phyloP scores from a whole-genome alignment of 2,888 invertebrate species.

The Hydropsyche betteni region DNA sequence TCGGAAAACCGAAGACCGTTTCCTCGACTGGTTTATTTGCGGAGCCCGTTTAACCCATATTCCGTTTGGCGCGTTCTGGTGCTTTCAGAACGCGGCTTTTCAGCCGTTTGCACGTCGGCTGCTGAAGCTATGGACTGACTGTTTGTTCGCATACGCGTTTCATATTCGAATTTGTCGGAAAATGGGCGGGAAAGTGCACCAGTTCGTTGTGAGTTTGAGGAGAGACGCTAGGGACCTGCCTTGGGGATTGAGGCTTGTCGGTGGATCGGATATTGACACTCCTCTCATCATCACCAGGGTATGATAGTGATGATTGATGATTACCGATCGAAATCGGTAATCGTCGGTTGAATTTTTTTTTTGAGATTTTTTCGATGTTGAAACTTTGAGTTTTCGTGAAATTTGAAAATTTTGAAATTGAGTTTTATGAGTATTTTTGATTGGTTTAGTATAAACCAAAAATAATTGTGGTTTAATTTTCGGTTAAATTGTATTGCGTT shows the following conservation, averaged over 20 bases:
- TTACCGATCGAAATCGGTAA: too few species aligned
- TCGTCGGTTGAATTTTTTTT: too few species aligned
- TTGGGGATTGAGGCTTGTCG: slow-evolving; percentile 89
- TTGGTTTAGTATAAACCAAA: too few species aligned
- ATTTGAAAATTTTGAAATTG: too few species aligned
- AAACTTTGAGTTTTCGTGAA: too few species aligned
- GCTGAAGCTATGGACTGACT: slow-evolving; percentile 35
- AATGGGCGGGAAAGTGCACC: slow-evolving; percentile 72
- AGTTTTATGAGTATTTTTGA: too few species aligned
- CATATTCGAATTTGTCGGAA: background rate
- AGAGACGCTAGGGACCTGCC: slow-evolving; percentile 76
- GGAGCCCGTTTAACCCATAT: slow-evolving; percentile 51
- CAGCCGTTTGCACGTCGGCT: background rate
- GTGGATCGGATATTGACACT: slow-evolving; percentile 85
- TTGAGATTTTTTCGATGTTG: too few species aligned
- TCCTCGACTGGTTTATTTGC: slow-evolving; percentile 41
- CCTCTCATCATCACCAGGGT: slow-evolving; percentile 91
- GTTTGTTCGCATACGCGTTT: background rate
- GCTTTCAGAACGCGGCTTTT: slow-evolving; percentile 17
- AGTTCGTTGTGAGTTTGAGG: slow-evolving; percentile 77
- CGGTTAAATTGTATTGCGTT: too few species aligned
- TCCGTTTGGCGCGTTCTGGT: slow-evolving; percentile 34
- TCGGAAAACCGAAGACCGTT: background rate
- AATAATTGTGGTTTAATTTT: too few species aligned
- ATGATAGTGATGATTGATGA: slow-evolving; percentile 56